phyloP scores from a whole-genome alignment of 2,888 invertebrate species.

The Geotrupes spiniger region DNA sequence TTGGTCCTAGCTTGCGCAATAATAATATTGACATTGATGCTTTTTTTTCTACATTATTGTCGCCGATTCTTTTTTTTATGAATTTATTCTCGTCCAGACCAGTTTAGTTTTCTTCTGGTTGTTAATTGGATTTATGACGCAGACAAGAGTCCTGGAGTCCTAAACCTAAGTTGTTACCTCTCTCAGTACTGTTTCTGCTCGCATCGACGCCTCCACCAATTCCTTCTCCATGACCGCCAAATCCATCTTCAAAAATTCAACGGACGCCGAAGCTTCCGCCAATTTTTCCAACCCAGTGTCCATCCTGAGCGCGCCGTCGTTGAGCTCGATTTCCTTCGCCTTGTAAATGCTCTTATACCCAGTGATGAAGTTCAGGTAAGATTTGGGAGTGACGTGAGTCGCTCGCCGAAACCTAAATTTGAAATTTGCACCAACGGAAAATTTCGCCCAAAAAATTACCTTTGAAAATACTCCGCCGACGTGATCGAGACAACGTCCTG shows the following conservation, averaged over 20 bases:
- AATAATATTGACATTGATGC: too few relatives aligned
- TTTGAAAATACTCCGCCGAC: slow-evolving; percentile 83
- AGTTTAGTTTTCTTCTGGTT: too few relatives aligned
- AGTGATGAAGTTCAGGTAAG: slow-evolving; percentile 91
- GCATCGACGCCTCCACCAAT: slow-evolving; percentile 86
- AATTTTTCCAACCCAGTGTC: slow-evolving; percentile 93
- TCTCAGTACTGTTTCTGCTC: slow-evolving; percentile 81
- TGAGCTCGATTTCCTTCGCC: slow-evolving; percentile 83
- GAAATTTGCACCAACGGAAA: too few relatives aligned
- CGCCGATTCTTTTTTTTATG: too few relatives aligned
- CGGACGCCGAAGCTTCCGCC: slow-evolving; percentile 92
- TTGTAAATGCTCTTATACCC: slow-evolving; percentile 94
- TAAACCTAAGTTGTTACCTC: slow-evolving; percentile 53
- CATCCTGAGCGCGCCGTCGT: slow-evolving; percentile 88
- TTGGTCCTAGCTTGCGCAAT: too few relatives aligned
- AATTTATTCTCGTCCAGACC: too few relatives aligned
- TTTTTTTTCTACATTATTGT: too few relatives aligned
- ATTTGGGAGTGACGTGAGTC: slow-evolving; percentile 96
- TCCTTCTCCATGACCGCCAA: slow-evolving; percentile 94
- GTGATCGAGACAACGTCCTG: slow-evolving; percentile 88
- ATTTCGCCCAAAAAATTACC: too few relatives aligned
- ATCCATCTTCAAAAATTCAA: slow-evolving; percentile 86
- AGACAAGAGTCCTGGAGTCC: slow-evolving; percentile 17
- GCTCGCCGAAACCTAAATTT: slow-evolving; percentile 75
- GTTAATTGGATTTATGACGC: too few relatives aligned